Conservation (phyloP, 2,888 invertebrate species). For the Caenorhabditis sp. region DNA sequence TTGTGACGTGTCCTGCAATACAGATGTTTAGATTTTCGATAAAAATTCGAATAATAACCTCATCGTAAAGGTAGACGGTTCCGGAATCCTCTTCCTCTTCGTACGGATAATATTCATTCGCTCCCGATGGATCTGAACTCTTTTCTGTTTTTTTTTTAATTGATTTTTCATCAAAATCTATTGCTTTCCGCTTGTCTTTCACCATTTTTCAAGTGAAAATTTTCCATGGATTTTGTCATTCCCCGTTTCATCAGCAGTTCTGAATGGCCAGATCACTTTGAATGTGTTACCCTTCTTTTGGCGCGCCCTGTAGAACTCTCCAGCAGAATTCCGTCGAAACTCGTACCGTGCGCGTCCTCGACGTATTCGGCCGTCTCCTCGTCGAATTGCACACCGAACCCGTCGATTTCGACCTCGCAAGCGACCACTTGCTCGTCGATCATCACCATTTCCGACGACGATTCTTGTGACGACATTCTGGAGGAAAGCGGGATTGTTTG, state of each 20-base stretch:
- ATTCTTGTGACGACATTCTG: neutral
- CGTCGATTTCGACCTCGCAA: conserved; percentile 52
- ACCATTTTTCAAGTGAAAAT: too few relatives aligned
- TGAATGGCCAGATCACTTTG: too few relatives aligned
- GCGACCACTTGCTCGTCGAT: conserved; percentile 46
- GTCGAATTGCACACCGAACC: conserved; percentile 16
- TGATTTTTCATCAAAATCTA: too few relatives aligned
- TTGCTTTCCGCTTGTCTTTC: too few relatives aligned
- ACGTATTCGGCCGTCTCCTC: neutral
- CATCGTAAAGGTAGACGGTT: conserved; percentile 21
- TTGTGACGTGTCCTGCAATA: conserved; percentile 25
- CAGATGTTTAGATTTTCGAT: neutral
- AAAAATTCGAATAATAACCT: neutral
- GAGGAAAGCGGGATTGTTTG: conserved; percentile 14
- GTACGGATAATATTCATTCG: neutral
- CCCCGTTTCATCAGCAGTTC: too few relatives aligned
- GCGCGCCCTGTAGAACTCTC: too few relatives aligned
- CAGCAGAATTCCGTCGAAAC: too few relatives aligned
- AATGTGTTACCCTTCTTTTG: too few relatives aligned
- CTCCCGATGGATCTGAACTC: neutral
- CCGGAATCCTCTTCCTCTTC: conserved; percentile 10
- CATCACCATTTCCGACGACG: conserved; percentile 19
- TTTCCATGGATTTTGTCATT: too few relatives aligned
- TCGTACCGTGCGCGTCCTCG: too few relatives aligned
- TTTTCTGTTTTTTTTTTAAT: too few relatives aligned